These are phyloP conservation scores for Pseudochaenichthys georgianus DNA, from an alignment of 2,797 vertebrate genomes.

Conservation along the genomic window DNA sequence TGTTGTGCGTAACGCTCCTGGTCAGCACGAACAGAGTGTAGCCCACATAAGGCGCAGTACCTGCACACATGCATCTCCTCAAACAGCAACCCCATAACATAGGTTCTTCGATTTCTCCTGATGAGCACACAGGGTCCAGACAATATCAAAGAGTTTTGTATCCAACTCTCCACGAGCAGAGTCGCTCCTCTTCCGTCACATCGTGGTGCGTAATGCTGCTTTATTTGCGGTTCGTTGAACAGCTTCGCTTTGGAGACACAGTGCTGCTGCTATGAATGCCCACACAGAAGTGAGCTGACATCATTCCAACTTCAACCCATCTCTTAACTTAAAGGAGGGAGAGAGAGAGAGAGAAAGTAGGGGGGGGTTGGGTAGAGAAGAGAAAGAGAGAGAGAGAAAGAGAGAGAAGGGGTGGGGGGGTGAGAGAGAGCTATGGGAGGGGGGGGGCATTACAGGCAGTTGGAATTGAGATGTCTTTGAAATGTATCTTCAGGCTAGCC, in stretches of 20 bases:
- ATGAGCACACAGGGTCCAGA: constrained; percentile 3
- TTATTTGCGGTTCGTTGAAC: constrained; percentile 30
- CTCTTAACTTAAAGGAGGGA: constrained; percentile 48
- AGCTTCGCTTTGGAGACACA: constrained; percentile 43
- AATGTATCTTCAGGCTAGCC: constrained; percentile 8
- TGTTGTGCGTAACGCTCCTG: constrained; percentile 60
- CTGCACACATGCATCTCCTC: constrained; percentile 13
- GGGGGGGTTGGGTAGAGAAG: not conserved
- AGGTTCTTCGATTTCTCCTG: constrained; percentile 20
- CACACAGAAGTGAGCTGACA: constrained; percentile 71
- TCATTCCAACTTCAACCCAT: constrained; percentile 76
- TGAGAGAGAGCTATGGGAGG: not conserved
- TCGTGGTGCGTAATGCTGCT: constrained; percentile 64
- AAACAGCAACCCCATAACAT: constrained; percentile 9
- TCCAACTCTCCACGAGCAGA: not conserved
- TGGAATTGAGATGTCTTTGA: constrained; percentile 30
- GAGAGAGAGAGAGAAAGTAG: constrained; percentile 7
- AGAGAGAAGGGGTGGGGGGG: not conserved
- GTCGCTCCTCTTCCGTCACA: constrained; percentile 18
- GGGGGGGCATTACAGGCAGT: not conserved
- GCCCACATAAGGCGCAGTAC: constrained; percentile 6
- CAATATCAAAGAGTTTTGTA: constrained; percentile 23
- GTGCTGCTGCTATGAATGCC: constrained; percentile 54
- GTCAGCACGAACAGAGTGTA: not conserved
- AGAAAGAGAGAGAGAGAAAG: constrained; percentile 14